Percentiles rank a stretch among this genome's conserved stretches.
These are phyloP conservation scores for Cydia fagiglandana DNA, from an alignment of 1,140 invertebrate species.

Conservation along the genomic window DNA sequence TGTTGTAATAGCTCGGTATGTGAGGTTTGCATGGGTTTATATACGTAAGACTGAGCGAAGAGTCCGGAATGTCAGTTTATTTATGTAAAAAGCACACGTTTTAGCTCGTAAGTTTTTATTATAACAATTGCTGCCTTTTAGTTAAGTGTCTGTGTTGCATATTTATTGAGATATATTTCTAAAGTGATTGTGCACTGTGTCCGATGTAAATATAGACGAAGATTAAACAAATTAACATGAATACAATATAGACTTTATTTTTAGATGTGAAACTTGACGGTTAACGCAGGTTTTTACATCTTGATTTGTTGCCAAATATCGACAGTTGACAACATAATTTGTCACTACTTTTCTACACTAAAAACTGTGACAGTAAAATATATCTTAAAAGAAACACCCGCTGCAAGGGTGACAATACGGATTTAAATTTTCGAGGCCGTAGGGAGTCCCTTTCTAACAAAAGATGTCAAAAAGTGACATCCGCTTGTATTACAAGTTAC, in stretches of 20 bases:
- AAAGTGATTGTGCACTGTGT: conserved; percentile 1
- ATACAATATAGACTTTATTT: too few relatives aligned
- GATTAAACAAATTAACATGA: not conserved
- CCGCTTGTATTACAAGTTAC: too few relatives aligned
- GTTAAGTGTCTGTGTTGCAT: conserved; percentile 55
- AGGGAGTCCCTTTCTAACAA: too few relatives aligned
- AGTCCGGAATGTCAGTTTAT: conserved; percentile 42
- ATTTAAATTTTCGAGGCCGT: too few relatives aligned
- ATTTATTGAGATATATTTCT: conserved; percentile 50
- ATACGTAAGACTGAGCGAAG: conserved; percentile 59
- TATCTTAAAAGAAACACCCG: too few relatives aligned
- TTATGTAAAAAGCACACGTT: conserved; percentile 47
- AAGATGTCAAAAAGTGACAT: too few relatives aligned
- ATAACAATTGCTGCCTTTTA: conserved; percentile 60
- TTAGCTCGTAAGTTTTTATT: conserved; percentile 52
- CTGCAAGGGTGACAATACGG: too few relatives aligned
- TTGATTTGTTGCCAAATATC: too few relatives aligned
- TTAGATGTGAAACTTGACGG: not conserved
- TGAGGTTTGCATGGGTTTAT: conserved; percentile 31
- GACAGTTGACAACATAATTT: too few relatives aligned
- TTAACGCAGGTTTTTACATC: not conserved
- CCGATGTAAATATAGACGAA: conserved; percentile 5
- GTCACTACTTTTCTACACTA: too few relatives aligned
- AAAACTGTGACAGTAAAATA: too few relatives aligned
- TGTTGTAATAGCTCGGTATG: conserved; percentile 9